Conservation (phyloP, 2,888 invertebrate species). For the Fabriciana adippe region DNA sequence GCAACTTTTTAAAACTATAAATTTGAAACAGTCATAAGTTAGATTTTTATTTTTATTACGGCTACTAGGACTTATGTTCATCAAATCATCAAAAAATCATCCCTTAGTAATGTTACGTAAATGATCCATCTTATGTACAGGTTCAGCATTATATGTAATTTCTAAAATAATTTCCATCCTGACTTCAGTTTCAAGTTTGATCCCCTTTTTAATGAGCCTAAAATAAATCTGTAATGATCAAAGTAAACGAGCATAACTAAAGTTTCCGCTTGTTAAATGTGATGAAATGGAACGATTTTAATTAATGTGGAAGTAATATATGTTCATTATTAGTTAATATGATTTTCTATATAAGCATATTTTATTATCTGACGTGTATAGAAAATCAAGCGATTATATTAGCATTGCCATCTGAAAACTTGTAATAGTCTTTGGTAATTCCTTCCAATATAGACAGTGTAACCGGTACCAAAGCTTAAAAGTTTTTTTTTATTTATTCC, state of each 20-base stretch:
- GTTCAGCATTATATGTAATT: constrained; percentile 2
- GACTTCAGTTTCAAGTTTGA: constrained; percentile 13
- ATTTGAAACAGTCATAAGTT: not conserved
- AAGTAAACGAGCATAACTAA: constrained; percentile 13
- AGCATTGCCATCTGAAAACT: too few relatives aligned
- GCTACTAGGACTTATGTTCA: not conserved
- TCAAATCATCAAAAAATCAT: too few relatives aligned
- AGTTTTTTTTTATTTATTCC: too few relatives aligned
- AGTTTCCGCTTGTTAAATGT: constrained; percentile 11
- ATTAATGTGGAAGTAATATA: not conserved
- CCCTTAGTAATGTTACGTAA: constrained; percentile 2
- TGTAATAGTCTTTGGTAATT: too few relatives aligned
- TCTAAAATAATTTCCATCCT: constrained; percentile 3
- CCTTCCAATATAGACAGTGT: too few relatives aligned
- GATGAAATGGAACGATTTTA: not conserved
- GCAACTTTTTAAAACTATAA: not conserved
- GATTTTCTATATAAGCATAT: too few relatives aligned
- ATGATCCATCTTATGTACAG: not conserved
- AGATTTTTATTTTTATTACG: not conserved
- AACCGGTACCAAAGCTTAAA: too few relatives aligned
- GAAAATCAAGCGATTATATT: too few relatives aligned
- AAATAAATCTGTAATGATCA: constrained; percentile 16
- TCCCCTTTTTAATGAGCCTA: constrained; percentile 17
- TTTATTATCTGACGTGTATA: too few relatives aligned
- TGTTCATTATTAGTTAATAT: not conserved